Base-by-base conservation (phyloP, 2,113 vertebrate species). In the Corythoichthys haematopterus region DNA sequence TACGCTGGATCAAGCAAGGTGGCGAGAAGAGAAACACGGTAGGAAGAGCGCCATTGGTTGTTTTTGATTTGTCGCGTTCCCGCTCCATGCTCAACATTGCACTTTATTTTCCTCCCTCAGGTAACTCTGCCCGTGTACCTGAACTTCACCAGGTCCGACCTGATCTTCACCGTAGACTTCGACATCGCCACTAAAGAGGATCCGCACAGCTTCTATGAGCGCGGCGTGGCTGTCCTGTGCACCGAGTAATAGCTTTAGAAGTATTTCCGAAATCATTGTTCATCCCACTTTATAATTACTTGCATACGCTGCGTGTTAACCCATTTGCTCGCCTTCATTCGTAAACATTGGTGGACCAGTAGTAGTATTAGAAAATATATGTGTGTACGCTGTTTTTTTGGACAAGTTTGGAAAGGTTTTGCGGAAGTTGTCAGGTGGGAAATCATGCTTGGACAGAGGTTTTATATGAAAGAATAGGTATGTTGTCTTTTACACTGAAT, bases 151-250 rank as follows among this genome's bases (percentile, higher is more conserved):
- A 92, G 97, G 8, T 92, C 96, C 0, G 97, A 98, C 78, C 93
- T 99, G 47, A 98, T 99, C 88, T 99, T 99, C 91, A 99, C 97
- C 0, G 95, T 99, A 1, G 97, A 99, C 86, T 95, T 99, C 0
- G 96, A 99, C 84, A 99, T 99, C 4, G 96, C 96, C 46, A 95
- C 94, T 51, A 98, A 98, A 85, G 97, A 98, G 68, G 97, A 97
- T 35, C 96, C 97, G 0, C 95, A 96, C 28, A 94, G 94, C 88
- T 99, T 99, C 92, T 99, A 99, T 0, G 97, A 99, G 75, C 96
- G 96, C 0, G 97, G 97, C 0, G 97, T 99, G 7, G 97, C 97
- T 0, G 88, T 99, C 53, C 89, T 99, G 68, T 99, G 97, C 87
- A 98, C 95, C 0, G 97, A 99, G 86, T 99, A 91, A 78, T 83